Conservation (phyloP, 2,888 invertebrate species). For the Palloptera scutellata region DNA sequence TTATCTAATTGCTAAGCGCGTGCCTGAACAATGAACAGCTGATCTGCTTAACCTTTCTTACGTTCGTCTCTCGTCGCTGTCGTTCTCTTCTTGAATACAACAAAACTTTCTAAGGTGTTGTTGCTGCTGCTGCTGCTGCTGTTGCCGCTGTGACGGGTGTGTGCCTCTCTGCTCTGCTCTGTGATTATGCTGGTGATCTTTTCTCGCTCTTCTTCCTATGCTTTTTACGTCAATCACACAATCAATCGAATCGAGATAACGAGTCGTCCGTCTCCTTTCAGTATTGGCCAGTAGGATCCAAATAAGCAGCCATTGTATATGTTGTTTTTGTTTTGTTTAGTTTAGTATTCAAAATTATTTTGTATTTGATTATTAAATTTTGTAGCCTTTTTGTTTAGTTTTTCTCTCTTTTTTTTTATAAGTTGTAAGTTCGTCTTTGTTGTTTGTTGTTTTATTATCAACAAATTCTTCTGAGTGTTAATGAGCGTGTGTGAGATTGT, state of each 20-base stretch:
- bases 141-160: slow-evolving; percentile 15
- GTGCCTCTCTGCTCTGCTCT: slow-evolving; percentile 33
- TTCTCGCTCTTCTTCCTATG: slow-evolving; percentile 16
- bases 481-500: slow-evolving; percentile 4
- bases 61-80: slow-evolving; percentile 11
- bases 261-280: slow-evolving; percentile 36
- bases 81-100: slow-evolving; percentile 5
- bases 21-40: slow-evolving; percentile 27
- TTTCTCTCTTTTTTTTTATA: slow-evolving; percentile 26
- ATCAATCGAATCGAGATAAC: too few species aligned
- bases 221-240: too few species aligned
- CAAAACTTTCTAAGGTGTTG: slow-evolving; percentile 8
- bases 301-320: slow-evolving; percentile 54
- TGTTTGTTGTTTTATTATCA: slow-evolving; percentile 31
- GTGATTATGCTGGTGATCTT: slow-evolving; percentile 26
- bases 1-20: slow-evolving; percentile 9
- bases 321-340: slow-evolving; percentile 13
- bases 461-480: slow-evolving; percentile 13
- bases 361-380: slow-evolving; percentile 38
- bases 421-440: slow-evolving; percentile 56
- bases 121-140: slow-evolving; percentile 22
- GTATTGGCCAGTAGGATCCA: slow-evolving; percentile 64
- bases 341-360: slow-evolving; percentile 26
- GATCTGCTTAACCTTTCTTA: slow-evolving; percentile 24
- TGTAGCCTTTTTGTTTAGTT: slow-evolving; percentile 8